phyloP scores from a whole-genome alignment of 2,113 vertebrate genomes.

The Megaceryle maxima region DNA sequence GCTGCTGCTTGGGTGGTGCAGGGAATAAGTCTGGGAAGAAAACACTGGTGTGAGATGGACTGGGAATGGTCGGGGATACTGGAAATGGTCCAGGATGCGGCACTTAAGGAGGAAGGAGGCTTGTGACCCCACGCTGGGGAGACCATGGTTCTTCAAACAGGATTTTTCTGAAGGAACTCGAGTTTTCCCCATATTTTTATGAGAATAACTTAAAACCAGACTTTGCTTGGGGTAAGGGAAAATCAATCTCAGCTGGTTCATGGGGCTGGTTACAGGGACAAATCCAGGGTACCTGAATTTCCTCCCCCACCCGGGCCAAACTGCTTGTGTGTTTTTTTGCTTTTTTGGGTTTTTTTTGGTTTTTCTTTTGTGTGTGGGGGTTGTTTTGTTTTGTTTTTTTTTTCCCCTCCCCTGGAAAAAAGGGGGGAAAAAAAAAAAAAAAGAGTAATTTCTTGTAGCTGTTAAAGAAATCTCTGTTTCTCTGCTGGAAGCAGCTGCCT shows the following conservation, averaged over 20 bases:
- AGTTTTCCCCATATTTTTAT: accelerated
- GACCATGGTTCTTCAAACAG: neutral
- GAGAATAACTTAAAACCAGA: neutral
- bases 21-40: neutral
- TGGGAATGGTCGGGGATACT: neutral
- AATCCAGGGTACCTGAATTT: neutral
- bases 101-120: neutral
- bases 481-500: constrained; percentile 11
- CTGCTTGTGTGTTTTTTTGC: neutral
- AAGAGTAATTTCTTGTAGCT: neutral
- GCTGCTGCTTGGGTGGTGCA: accelerated
- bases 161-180: neutral
- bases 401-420: neutral
- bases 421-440: neutral
- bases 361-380: neutral
- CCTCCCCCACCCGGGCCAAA: accelerated
- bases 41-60: accelerated
- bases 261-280: neutral
- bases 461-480: neutral
- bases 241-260: neutral
- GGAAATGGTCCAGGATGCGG: neutral
- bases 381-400: neutral
- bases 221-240: neutral
- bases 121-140: neutral
- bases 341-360: neutral